Conservation (phyloP, 30 jellyfish, hydroid and myxozoan species). For the Hydractinia symbiolongicarpus region DNA sequence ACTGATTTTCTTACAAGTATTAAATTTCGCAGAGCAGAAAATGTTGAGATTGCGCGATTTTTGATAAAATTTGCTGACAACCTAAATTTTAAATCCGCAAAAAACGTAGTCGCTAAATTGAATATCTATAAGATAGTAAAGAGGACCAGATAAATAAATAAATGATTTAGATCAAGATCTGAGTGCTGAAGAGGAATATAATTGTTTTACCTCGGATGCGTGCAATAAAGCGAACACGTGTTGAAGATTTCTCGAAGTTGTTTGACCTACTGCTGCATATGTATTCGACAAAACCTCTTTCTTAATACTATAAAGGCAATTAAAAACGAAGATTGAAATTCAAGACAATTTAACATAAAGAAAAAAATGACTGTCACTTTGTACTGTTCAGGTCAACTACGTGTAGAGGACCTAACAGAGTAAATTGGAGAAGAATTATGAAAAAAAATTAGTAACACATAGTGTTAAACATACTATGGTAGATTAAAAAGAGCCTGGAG, state of each 20-base stretch:
- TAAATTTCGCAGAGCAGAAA: too few species aligned
- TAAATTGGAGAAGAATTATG: background rate
- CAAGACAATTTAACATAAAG: too few species aligned
- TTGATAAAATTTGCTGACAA: too few species aligned
- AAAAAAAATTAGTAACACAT: background rate
- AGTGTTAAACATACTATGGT: slow-evolving; percentile 29
- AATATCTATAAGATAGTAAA: too few species aligned
- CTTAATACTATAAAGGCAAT: slow-evolving; percentile 27
- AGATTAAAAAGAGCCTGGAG: slow-evolving; percentile 82
- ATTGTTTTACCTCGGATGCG: slow-evolving; percentile 45
- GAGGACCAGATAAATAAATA: too few species aligned
- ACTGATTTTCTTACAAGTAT: too few species aligned
- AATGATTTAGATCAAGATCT: too few species aligned
- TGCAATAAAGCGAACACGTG: slow-evolving; percentile 39
- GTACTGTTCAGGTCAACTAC: background rate
- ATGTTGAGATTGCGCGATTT: too few species aligned
- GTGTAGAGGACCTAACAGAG: background rate
- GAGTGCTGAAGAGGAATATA: too few species aligned
- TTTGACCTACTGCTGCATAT: background rate
- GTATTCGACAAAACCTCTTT: slow-evolving; percentile 25
- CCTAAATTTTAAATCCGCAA: too few species aligned
- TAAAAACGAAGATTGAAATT: too few species aligned
- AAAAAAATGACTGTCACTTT: background rate
- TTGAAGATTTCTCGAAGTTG: slow-evolving; percentile 27
- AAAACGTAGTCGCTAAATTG: too few species aligned